These are phyloP conservation scores for Argyra leucocephala DNA, from an alignment of 2,888 invertebrate genomes.

Conservation along the genomic window DNA sequence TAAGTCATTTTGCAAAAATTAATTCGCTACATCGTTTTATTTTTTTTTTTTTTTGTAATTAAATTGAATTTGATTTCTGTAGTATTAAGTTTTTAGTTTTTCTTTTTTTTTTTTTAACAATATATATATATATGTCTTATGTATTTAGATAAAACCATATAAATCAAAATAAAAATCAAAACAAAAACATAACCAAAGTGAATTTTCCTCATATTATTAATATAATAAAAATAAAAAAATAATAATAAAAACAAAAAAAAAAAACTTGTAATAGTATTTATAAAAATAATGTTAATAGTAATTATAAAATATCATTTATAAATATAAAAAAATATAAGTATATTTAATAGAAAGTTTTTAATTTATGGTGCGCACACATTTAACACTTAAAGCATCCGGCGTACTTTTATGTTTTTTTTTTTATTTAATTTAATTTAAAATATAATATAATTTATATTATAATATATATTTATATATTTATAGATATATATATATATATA, in stretches of 20 bases:
- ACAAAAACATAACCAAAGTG: neutral
- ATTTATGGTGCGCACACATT: constrained; percentile 26
- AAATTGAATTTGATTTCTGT: neutral
- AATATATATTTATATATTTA: neutral
- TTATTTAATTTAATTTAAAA: neutral
- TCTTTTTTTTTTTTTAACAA: neutral
- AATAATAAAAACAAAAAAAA: no score
- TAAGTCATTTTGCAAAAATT: neutral
- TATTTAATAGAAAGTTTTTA: constrained; percentile 25
- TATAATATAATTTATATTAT: neutral
- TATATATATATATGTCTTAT: neutral
- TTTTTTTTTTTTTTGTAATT: neutral
- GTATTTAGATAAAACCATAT: neutral
- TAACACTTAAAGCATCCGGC: constrained; percentile 29
- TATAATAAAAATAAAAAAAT: no score
- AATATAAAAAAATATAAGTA: neutral
- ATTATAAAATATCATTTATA: no score
- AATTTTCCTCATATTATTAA: no score
- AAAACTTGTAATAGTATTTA: no score
- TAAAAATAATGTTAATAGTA: no score
- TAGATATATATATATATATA: neutral
- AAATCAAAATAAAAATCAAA: neutral
- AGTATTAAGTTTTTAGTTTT: neutral
- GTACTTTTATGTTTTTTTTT: neutral
- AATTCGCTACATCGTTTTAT: neutral